These are phyloP conservation scores for Symphodus melops DNA, from an alignment of 2,113 vertebrate species.

Conservation along the genomic window DNA sequence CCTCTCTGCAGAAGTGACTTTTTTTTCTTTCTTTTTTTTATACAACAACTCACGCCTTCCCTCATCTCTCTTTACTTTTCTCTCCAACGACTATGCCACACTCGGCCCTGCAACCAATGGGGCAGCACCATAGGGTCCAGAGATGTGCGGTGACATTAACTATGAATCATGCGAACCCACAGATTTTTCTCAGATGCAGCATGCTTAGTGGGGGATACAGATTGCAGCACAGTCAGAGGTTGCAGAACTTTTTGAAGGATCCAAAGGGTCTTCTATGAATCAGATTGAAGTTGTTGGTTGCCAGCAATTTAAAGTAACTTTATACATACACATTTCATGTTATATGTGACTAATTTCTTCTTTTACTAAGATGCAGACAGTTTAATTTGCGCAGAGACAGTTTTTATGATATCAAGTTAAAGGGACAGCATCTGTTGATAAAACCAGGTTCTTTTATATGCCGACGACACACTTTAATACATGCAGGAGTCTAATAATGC, in stretches of 20 bases:
- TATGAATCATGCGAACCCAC: constrained; percentile 59
- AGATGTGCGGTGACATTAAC: constrained; percentile 56
- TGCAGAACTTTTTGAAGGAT: background rate
- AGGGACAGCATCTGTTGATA: constrained; percentile 2
- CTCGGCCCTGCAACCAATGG: constrained; percentile 23
- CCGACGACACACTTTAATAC: background rate
- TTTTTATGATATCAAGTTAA: background rate
- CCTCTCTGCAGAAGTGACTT: constrained; percentile 32
- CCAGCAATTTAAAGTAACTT: background rate
- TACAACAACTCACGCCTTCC: constrained; percentile 1
- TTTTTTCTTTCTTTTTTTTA: constrained; percentile 1
- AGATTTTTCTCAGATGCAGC: constrained; percentile 18
- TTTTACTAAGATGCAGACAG: too few species aligned
- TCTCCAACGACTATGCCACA: constrained; percentile 16
- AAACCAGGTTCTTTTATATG: background rate
- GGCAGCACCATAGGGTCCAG: constrained; percentile 47
- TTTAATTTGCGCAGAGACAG: too few species aligned
- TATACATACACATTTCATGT: background rate
- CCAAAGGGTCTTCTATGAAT: background rate
- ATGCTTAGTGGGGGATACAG: constrained; percentile 1
- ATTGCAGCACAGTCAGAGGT: background rate
- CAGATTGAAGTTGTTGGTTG: background rate
- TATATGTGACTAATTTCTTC: background rate
- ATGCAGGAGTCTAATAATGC: background rate
- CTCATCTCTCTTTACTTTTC: background rate